A percentile compares a stretch with the other conserved stretches of the same genome.
phyloP scores from a whole-genome alignment of 2,797 vertebrate genomes.

The Cryptoblepharus egeriae region DNA sequence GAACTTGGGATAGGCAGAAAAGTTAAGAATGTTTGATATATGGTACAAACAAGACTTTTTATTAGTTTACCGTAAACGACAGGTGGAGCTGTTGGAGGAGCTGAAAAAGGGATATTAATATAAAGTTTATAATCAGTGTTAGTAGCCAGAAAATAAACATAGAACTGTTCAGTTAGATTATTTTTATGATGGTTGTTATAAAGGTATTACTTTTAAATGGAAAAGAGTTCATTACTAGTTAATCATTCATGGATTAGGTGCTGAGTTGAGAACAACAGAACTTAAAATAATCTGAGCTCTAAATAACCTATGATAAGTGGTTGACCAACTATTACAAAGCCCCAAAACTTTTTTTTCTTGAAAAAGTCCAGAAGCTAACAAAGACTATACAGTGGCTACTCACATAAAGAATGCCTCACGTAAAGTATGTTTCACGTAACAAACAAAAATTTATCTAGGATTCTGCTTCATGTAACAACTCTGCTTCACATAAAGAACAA shows the following conservation, averaged over 20 bases:
- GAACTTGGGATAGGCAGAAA: slow-evolving; percentile 52
- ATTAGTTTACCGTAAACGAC: slow-evolving; percentile 93
- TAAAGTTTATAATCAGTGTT: slow-evolving; percentile 84
- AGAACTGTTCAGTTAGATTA: slow-evolving; percentile 63
- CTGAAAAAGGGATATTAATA: slow-evolving; percentile 88
- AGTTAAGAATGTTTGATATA: slow-evolving; percentile 61
- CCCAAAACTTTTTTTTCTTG: background rate
- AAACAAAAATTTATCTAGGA: too few relatives aligned
- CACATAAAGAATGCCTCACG: too few relatives aligned
- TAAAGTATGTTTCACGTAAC: too few relatives aligned
- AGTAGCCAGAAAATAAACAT: slow-evolving; percentile 71
- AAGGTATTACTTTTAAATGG: slow-evolving; percentile 47
- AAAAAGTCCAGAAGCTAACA: background rate
- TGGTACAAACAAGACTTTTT: slow-evolving; percentile 69
- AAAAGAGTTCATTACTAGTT: slow-evolving; percentile 19
- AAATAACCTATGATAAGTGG: background rate
- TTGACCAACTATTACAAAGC: background rate
- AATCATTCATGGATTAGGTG: slow-evolving; percentile 19
- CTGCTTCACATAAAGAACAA: too few relatives aligned
- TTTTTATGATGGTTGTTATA: slow-evolving; percentile 51
- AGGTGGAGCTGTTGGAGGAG: slow-evolving; percentile 90
- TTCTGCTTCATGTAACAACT: too few relatives aligned
- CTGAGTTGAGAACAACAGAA: slow-evolving; percentile 2
- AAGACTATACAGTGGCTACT: too few relatives aligned
- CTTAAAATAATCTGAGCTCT: background rate